These are phyloP conservation scores for Myotis davidii DNA, from an alignment of 2,113 vertebrate species.

Conservation along the genomic window DNA sequence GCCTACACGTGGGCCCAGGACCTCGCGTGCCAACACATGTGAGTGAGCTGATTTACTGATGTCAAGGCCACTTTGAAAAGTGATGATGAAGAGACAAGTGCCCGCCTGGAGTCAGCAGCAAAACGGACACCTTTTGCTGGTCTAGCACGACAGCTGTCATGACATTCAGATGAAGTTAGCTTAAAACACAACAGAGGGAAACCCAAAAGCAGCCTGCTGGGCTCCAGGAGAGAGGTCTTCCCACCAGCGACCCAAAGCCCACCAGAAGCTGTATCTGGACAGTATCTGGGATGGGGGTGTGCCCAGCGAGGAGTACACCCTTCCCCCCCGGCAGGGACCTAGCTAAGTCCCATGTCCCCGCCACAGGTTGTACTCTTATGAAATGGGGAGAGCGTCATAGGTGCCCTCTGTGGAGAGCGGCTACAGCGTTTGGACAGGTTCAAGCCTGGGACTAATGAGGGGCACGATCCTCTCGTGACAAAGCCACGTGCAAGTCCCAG, in stretches of 20 bases:
- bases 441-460: no score
- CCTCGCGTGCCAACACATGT: fast-evolving
- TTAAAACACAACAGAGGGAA: not conserved
- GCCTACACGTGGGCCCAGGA: not conserved
- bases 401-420: not conserved
- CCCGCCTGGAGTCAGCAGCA: not conserved
- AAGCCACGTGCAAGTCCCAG: no score
- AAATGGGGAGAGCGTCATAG: fast-evolving
- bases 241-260: not conserved
- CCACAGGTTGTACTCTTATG: not conserved
- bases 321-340: not conserved
- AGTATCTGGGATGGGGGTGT: not conserved
- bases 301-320: not conserved
- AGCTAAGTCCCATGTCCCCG: not conserved
- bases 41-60: not conserved
- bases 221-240: not conserved
- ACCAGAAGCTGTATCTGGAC: fast-evolving
- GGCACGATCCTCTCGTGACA: no score
- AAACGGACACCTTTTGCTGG: fast-evolving
- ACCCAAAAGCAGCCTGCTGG: no score
- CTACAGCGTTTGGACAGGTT: no score
- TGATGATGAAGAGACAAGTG: not conserved
- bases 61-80: not conserved
- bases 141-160: not conserved
- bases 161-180: not conserved